These are phyloP conservation scores for Aphaenogaster ashmeadi DNA, from an alignment of 1,140 invertebrate genomes.

Conservation along the genomic window DNA sequence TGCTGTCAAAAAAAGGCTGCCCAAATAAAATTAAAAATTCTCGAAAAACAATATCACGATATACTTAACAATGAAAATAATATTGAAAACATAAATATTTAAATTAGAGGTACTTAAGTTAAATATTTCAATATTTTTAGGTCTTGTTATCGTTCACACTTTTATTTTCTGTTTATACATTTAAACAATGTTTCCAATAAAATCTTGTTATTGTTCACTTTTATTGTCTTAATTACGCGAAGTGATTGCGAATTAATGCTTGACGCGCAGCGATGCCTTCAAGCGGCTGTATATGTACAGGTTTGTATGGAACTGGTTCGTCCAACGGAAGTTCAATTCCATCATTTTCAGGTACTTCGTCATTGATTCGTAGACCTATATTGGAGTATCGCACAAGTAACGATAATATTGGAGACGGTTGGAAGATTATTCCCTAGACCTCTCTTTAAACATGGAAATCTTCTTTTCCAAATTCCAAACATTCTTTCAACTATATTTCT, in stretches of 20 bases:
- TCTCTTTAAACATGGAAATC: constrained; percentile 7
- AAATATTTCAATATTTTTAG: too few species aligned
- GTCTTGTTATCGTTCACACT: neutral
- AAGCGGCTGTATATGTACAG: neutral
- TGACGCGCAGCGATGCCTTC: neutral
- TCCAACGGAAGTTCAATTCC: neutral
- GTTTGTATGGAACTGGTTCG: neutral
- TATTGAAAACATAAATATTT: too few species aligned
- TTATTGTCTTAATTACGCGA: neutral
- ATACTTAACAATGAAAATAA: neutral
- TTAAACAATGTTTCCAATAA: constrained; percentile 7
- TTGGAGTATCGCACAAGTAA: constrained; percentile 4
- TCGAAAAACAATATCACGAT: constrained; percentile 2
- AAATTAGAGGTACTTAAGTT: too few species aligned
- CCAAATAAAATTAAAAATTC: constrained; percentile 8
- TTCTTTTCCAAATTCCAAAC: neutral
- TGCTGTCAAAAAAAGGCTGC: neutral
- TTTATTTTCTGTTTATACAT: neutral
- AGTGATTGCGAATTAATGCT: neutral
- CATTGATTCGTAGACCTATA: neutral
- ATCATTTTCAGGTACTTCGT: neutral
- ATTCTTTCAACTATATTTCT: constrained; percentile 8
- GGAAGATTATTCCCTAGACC: neutral
- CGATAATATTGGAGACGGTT: neutral
- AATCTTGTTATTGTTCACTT: neutral